Conservation (phyloP, 2,113 vertebrate genomes). For the Lanius collurio region DNA sequence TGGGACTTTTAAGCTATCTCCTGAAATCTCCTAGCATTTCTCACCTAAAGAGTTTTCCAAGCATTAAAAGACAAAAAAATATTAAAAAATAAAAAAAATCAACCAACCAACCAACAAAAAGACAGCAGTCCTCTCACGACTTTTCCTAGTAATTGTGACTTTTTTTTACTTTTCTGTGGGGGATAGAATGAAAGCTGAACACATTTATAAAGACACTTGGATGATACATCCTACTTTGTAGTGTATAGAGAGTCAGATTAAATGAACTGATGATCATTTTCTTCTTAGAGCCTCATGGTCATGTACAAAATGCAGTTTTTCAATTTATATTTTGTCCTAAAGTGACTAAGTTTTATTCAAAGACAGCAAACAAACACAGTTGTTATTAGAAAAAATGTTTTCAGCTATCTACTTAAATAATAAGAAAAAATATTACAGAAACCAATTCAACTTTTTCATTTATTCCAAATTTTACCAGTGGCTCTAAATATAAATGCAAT, state of each 20-base stretch:
- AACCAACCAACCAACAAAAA: background rate
- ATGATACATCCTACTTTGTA: background rate
- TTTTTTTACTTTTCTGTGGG: background rate
- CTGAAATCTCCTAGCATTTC: background rate
- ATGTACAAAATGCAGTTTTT: background rate
- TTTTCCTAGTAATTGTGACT: background rate
- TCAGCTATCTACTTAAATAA: background rate
- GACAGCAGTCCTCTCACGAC: background rate
- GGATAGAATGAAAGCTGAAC: background rate
- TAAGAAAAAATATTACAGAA: background rate
- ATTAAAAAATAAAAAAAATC: too few relatives aligned
- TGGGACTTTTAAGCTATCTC: background rate
- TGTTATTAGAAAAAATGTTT: background rate
- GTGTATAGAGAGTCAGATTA: background rate
- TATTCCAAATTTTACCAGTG: background rate
- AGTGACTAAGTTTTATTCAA: background rate
- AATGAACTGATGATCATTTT: background rate
- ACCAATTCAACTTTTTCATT: background rate
- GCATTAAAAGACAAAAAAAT: background rate
- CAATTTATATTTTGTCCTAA: background rate
- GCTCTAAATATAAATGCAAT: background rate
- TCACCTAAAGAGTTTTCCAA: background rate
- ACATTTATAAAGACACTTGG: background rate
- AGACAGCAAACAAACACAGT: background rate
- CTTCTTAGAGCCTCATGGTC: background rate